Percentiles rank a stretch among this genome's conserved stretches.
phyloP scores from a whole-genome alignment of 1,140 invertebrate species.

The Pseudomyrmex concolor region DNA sequence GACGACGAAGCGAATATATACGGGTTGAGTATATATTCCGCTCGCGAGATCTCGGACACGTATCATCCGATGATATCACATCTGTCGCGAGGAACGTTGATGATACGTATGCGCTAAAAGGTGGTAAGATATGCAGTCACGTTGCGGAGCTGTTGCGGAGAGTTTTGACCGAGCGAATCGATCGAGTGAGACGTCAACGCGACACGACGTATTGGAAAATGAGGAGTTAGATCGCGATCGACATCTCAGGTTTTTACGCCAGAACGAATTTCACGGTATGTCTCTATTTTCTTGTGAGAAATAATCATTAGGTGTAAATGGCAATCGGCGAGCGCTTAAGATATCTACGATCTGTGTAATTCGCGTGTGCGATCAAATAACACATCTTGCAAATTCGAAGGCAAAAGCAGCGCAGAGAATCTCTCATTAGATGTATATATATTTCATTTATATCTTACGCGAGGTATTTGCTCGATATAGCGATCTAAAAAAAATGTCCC shows the following conservation, averaged over 20 bases:
- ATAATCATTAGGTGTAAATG: conserved; percentile 38
- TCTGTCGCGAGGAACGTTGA: conserved; percentile 55
- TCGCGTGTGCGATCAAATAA: neutral
- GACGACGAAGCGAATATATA: conserved; percentile 28
- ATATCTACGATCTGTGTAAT: neutral
- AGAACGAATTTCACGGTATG: neutral
- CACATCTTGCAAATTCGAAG: conserved; percentile 8
- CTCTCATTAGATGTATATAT: neutral
- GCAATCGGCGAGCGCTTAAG: neutral
- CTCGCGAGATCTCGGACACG: conserved; percentile 47
- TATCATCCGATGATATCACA: conserved; percentile 24
- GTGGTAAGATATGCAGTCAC: neutral
- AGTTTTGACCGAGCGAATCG: conserved; percentile 9
- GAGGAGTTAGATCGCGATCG: conserved; percentile 28
- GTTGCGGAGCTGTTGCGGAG: conserved; percentile 7
- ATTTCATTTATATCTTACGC: neutral
- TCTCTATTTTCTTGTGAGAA: neutral
- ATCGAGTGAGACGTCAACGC: conserved; percentile 41
- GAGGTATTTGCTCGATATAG: neutral
- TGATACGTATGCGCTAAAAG: conserved; percentile 24
- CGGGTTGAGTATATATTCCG: conserved; percentile 39
- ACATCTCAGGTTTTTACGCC: conserved; percentile 5
- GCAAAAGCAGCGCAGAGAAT: neutral
- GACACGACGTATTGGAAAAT: conserved; percentile 28
- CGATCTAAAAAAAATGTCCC: neutral